phyloP scores from a whole-genome alignment of 1,140 invertebrate species.

The Musca domestica region DNA sequence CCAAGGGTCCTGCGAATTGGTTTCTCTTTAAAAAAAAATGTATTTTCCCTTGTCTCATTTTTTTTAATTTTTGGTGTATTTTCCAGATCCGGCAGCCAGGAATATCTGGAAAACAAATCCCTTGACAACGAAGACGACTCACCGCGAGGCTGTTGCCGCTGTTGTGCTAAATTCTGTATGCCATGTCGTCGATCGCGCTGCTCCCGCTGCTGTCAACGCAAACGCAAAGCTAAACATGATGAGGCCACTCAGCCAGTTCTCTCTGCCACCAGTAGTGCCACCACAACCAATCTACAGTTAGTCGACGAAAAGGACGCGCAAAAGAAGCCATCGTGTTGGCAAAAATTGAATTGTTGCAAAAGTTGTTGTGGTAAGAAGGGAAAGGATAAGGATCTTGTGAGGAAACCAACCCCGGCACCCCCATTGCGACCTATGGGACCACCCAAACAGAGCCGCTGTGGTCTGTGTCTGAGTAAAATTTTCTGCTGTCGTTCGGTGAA shows the following conservation, averaged over 20 bases:
- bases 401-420: background rate
- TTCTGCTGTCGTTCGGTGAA: slow-evolving; percentile 52
- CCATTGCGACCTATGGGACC: slow-evolving; percentile 22
- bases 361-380: slow-evolving; percentile 41
- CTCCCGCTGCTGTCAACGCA: slow-evolving; percentile 40
- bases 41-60: too few relatives aligned
- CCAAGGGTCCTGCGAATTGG: too few relatives aligned
- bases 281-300: slow-evolving; percentile 42
- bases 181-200: slow-evolving; percentile 49
- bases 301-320: slow-evolving; percentile 39
- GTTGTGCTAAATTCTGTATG: slow-evolving; percentile 45
- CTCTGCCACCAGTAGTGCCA: slow-evolving; percentile 43
- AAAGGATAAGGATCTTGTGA: background rate
- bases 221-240: slow-evolving; percentile 26
- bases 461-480: slow-evolving; percentile 44
- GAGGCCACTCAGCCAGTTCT: slow-evolving; percentile 40
- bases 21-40: too few relatives aligned
- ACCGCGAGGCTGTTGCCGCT: slow-evolving; percentile 39
- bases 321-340: slow-evolving; percentile 43
- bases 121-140: slow-evolving; percentile 33
- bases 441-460: slow-evolving; percentile 38
- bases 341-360: slow-evolving; percentile 41
- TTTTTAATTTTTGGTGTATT: too few relatives aligned
- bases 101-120: slow-evolving; percentile 40
- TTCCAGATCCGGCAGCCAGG: slow-evolving; percentile 43